These are phyloP conservation scores for Perizoma flavofasciatum DNA, from an alignment of 2,888 invertebrate species.

Conservation along the genomic window DNA sequence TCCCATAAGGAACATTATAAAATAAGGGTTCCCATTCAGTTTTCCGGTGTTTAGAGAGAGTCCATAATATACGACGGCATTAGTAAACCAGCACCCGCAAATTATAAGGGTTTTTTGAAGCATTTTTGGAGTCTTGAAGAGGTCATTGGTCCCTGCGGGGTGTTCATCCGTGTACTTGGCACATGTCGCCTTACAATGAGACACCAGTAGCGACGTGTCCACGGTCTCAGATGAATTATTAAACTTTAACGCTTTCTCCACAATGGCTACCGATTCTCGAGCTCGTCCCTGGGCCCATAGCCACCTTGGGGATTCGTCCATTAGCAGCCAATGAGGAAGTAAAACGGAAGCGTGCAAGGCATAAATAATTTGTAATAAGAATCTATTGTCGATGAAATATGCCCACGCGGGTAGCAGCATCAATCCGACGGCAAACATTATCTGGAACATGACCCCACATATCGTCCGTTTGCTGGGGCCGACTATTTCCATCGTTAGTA, in stretches of 20 bases:
- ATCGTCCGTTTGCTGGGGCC: conserved; percentile 91
- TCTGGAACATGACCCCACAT: conserved; percentile 92
- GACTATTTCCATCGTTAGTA: conserved; percentile 92
- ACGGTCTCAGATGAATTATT: conserved; percentile 86
- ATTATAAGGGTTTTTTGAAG: conserved; percentile 91
- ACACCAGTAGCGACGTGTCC: conserved; percentile 86
- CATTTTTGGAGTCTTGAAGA: conserved; percentile 91
- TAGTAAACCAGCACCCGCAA: conserved; percentile 94
- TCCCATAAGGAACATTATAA: conserved; percentile 90
- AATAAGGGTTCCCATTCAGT: conserved; percentile 90
- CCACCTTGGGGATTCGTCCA: conserved; percentile 96
- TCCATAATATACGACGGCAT: conserved; percentile 93
- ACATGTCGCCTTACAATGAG: conserved; percentile 83
- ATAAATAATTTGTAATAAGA: conserved; percentile 90
- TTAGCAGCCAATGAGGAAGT: conserved; percentile 91
- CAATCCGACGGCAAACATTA: conserved; percentile 91
- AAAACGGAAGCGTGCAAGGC: conserved; percentile 89
- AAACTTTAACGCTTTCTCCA: conserved; percentile 88
- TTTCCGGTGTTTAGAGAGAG: conserved; percentile 91
- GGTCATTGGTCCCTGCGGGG: conserved; percentile 86
- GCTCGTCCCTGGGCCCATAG: conserved; percentile 92
- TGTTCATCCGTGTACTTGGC: conserved; percentile 73
- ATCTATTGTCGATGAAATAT: conserved; percentile 87
- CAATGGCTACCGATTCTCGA: conserved; percentile 89
- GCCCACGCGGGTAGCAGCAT: conserved; percentile 94